Evolutionary conservation across 2,113 vertebrate genomes (phyloP).

Genomic region (Loxodonta africana): DNA sequence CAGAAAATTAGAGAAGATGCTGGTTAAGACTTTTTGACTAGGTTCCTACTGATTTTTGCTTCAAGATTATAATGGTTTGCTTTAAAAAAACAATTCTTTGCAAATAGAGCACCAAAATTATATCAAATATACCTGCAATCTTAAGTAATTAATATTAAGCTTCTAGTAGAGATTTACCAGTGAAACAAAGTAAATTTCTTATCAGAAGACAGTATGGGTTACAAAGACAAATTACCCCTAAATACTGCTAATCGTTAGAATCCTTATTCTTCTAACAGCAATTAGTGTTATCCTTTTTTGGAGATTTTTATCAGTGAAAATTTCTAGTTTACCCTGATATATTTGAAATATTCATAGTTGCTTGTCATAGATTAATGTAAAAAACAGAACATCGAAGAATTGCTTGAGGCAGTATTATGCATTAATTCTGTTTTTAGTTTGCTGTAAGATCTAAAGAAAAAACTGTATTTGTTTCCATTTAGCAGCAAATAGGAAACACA

Average conservation of each 20-base stretch:
- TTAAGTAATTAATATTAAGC: slow-evolving; percentile 60
- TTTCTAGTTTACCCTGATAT: slow-evolving; percentile 64
- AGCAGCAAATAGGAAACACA: slow-evolving; percentile 77
- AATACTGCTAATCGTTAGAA: slow-evolving; percentile 41
- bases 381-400: slow-evolving; percentile 56
- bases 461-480: slow-evolving; percentile 82
- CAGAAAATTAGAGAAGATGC: slow-evolving; percentile 38
- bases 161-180: neutral
- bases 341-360: slow-evolving; percentile 68
- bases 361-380: slow-evolving; percentile 61
- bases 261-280: slow-evolving; percentile 50
- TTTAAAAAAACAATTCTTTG: slow-evolving; percentile 50
- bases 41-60: slow-evolving; percentile 17
- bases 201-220: slow-evolving; percentile 42
- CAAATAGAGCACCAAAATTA: neutral
- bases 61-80: neutral
- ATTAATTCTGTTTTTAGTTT: slow-evolving; percentile 82
- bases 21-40: slow-evolving; percentile 9
- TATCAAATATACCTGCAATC: neutral
- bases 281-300: slow-evolving; percentile 48
- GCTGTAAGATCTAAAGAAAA: slow-evolving; percentile 72
- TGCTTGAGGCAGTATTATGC: slow-evolving; percentile 66
- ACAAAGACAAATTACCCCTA: slow-evolving; percentile 43
- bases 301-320: slow-evolving; percentile 57
- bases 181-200: slow-evolving; percentile 56